A percentile compares a stretch with the other conserved stretches of the same genome.
phyloP scores from a whole-genome alignment of 2,888 invertebrate genomes.

The Pheosia gnoma region DNA sequence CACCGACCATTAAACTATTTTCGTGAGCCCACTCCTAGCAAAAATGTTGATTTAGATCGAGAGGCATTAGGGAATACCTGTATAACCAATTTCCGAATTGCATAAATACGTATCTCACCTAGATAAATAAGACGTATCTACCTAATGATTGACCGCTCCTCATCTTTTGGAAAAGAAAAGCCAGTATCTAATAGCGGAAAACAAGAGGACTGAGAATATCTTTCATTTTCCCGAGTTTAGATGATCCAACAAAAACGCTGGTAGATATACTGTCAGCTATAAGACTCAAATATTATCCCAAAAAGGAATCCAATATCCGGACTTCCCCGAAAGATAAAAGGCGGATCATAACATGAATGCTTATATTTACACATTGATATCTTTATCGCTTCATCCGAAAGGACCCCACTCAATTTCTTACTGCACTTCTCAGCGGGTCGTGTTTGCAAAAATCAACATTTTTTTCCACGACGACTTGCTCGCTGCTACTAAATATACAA shows the following conservation, averaged over 20 bases:
- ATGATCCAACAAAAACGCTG: not conserved
- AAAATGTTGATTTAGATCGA: no score
- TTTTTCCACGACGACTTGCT: constrained; percentile 61
- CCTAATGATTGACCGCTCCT: no score
- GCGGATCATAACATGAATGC: constrained; percentile 25
- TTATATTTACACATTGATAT: constrained; percentile 39
- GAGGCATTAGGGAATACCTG: no score
- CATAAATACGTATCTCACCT: no score
- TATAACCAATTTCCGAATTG: no score
- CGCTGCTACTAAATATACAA: constrained; percentile 45
- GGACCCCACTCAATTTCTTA: constrained; percentile 57
- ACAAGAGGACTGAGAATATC: no score
- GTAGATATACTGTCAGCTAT: not conserved
- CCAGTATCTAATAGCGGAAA: no score
- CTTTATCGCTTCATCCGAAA: constrained; percentile 34
- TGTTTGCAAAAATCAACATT: constrained; percentile 70
- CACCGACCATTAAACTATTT: no score
- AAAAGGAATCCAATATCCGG: not conserved
- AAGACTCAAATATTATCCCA: not conserved
- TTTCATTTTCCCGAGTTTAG: not conserved
- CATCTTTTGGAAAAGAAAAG: no score
- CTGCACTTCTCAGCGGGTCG: constrained; percentile 69
- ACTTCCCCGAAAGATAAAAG: not conserved
- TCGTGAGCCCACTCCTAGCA: no score
- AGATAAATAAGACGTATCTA: no score